Conservation (phyloP, 1,140 invertebrate species). For the Meteorus sp. region DNA sequence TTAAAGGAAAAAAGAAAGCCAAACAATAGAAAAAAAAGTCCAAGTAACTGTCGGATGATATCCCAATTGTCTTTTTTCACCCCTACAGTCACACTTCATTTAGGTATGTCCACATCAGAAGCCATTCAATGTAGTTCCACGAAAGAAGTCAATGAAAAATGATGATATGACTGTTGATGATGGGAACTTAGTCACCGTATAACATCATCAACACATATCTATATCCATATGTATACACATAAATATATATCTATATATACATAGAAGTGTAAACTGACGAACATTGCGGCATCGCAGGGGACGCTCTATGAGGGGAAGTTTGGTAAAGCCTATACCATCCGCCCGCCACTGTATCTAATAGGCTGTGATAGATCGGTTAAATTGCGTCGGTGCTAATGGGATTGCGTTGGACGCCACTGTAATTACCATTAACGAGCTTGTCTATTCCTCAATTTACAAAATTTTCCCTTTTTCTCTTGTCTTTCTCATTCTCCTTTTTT, state of each 20-base stretch:
- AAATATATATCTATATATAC: neutral
- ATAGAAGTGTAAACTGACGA: neutral
- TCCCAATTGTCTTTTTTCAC: too few species aligned
- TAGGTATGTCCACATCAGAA: neutral
- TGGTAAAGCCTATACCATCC: conserved; percentile 52
- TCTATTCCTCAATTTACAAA: neutral
- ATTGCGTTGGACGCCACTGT: conserved; percentile 60
- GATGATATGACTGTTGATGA: conserved; percentile 2
- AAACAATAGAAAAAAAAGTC: too few species aligned
- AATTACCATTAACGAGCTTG: conserved; percentile 50
- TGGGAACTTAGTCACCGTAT: too few species aligned
- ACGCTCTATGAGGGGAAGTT: conserved; percentile 27
- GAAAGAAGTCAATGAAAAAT: conserved; percentile 14
- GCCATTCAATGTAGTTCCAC: neutral
- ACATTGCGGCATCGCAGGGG: neutral
- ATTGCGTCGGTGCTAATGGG: conserved; percentile 61
- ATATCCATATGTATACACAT: too few species aligned
- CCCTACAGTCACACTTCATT: too few species aligned
- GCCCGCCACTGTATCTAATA: conserved; percentile 47
- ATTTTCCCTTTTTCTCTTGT: neutral
- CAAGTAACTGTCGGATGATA: too few species aligned
- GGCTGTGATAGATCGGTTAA: conserved; percentile 61
- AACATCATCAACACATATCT: too few species aligned
- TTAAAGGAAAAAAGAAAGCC: too few species aligned
- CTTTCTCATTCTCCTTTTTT: too few species aligned